Percentiles rank a stretch among this genome's conserved stretches.
These are phyloP conservation scores for Ceraclea dissimilis DNA, from an alignment of 2,888 invertebrate species.

Conservation along the genomic window DNA sequence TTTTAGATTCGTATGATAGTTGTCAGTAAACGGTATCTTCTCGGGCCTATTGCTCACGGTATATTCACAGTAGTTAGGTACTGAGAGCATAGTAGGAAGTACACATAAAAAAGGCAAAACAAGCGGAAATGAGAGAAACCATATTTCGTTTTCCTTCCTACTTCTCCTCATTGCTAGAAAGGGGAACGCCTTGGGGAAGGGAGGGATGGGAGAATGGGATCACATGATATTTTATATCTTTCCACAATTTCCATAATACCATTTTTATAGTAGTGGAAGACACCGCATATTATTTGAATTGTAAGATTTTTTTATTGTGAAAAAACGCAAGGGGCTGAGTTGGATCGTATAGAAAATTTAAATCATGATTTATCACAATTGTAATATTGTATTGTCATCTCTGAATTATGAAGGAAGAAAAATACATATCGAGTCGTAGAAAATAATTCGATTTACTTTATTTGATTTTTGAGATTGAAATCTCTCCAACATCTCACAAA, in stretches of 20 bases:
- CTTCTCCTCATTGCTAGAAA: background rate
- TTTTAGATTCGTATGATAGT: background rate
- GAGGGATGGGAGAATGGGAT: constrained; percentile 6
- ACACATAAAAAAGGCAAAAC: constrained; percentile 23
- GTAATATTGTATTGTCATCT: no score
- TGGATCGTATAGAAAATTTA: constrained; percentile 6
- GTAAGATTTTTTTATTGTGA: constrained; percentile 19
- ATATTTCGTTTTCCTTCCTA: constrained; percentile 36
- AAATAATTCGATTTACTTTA: no score
- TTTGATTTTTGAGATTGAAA: no score
- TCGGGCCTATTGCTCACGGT: background rate
- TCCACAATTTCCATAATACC: constrained; percentile 46
- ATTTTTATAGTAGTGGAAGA: constrained; percentile 46
- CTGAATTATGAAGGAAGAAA: no score
- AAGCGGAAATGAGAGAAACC: constrained; percentile 43
- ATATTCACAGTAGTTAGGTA: background rate
- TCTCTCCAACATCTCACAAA: no score
- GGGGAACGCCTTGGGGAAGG: background rate
- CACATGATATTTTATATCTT: constrained; percentile 38
- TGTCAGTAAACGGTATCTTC: background rate
- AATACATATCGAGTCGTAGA: no score
- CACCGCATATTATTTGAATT: constrained; percentile 27
- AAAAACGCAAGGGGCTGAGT: constrained; percentile 3
- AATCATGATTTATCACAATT: background rate
- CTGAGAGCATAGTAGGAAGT: constrained; percentile 6